Evolutionary conservation across 1,140 invertebrate genomes (phyloP), one percentile per base, ranked within the genome.

Genomic region (Mamestra configurata): DNA sequence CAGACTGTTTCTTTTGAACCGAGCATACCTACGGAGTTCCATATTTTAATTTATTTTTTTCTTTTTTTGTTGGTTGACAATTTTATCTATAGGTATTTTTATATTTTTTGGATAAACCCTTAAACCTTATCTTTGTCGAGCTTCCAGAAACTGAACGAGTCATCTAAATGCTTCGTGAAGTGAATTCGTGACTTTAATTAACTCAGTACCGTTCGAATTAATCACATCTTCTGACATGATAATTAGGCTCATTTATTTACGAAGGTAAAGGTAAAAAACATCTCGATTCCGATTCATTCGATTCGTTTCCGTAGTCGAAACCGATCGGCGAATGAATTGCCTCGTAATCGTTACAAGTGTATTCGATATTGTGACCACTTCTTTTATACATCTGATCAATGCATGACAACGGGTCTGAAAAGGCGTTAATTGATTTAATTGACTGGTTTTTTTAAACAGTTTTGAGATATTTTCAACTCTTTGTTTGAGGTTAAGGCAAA

Each of bases 261-360:
- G 37, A 40, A 40, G 37, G 37, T 40, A 10, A 10, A 2, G 0
- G 10, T 2, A 57, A 24, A n/a, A 57, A 24, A 57, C 22, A 11
- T 59, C 22, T 59, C 57, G 27, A 59, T 27, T 13, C 5, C 24
- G 57, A n/a, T 4, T 13, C 24, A 0, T 13, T 43, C 18, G 11
- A 61, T 61, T 27, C 11, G 22, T 57, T 57, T 57, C n/a, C n/a
- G 43, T 18, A n/a, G 3, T 66, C 37, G 18, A n/a, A 40, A 22
- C 4, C 18, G 37, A 11, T 24, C 31, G 20, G n/a, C 11, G 5
- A 13, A 40, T 1, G 37, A 22, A 66, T 43, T 18, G 61, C 37
- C 18, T 40, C 37, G 61, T 66, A 22, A 66, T 43, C 3, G 37
- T 66, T 66, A 40, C 61, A 66, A 22, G 37, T 61, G n/a, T 61